A percentile compares a stretch with the other conserved stretches of the same genome.
Evolutionary conservation across 2,113 vertebrate species (phyloP).

Genomic region (Phocoena phocoena): DNA sequence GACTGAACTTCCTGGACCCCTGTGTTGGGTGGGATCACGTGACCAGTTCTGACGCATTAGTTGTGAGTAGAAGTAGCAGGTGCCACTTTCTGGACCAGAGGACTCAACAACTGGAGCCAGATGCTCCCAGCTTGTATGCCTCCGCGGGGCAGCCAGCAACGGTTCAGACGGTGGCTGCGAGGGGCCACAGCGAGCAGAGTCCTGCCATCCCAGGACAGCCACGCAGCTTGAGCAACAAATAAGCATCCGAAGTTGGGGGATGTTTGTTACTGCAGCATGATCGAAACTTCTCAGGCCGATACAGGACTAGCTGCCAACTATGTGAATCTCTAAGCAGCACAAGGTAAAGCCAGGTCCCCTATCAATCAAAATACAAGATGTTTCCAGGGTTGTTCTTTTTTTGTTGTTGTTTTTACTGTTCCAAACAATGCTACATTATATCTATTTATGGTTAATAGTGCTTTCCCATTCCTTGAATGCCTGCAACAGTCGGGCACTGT

Average conservation of each 20-base stretch:
- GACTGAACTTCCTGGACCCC: not conserved
- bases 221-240: not conserved
- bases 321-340: not conserved
- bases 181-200: not conserved
- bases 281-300: not conserved
- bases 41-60: not conserved
- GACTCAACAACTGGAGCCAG: not conserved
- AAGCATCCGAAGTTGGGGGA: not conserved
- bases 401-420: too few species aligned
- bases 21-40: rapidly evolving
- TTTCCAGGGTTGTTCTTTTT: not conserved
- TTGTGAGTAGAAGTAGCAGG: not conserved
- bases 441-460: too few species aligned
- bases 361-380: not conserved
- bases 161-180: not conserved
- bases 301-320: too few species aligned
- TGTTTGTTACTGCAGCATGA: not conserved
- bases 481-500: not conserved
- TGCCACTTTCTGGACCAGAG: not conserved
- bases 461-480: not conserved
- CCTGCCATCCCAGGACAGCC: not conserved
- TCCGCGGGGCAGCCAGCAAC: not conserved
- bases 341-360: not conserved
- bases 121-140: not conserved
- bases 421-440: too few species aligned